phyloP scores from a whole-genome alignment of 2,113 vertebrate species.

The Odobenus rosmarus region DNA sequence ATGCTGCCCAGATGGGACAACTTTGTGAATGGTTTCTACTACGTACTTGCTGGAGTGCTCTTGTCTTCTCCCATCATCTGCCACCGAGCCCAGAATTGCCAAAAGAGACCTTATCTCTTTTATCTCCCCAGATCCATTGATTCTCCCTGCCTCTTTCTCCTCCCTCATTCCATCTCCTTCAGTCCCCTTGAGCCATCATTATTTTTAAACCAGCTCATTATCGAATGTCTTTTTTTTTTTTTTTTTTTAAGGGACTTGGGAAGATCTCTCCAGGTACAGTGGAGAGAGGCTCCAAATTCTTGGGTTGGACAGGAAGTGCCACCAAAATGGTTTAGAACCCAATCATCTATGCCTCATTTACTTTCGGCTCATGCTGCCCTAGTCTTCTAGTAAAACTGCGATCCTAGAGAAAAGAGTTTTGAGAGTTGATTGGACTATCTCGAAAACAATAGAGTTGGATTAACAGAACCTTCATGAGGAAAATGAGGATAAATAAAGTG shows the following conservation, averaged over 20 bases:
- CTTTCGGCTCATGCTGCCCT: neutral
- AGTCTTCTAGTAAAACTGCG: neutral
- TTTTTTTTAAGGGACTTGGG: neutral
- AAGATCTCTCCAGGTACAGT: neutral
- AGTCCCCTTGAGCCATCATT: neutral
- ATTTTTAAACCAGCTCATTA: neutral
- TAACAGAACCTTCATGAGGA: neutral
- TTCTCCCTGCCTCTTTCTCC: neutral
- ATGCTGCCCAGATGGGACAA: neutral
- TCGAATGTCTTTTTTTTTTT: neutral
- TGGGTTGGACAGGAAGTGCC: neutral
- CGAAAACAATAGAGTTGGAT: neutral
- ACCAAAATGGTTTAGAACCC: neutral
- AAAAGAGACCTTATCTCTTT: neutral
- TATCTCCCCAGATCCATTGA: neutral
- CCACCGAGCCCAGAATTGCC: neutral
- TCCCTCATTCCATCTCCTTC: neutral
- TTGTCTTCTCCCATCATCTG: neutral
- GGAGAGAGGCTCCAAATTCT: neutral
- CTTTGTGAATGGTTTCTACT: neutral
- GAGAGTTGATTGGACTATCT: neutral
- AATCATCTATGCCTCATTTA: neutral
- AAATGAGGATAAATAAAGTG: neutral
- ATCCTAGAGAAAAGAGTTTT: neutral
- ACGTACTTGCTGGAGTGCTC: neutral